phyloP scores from a whole-genome alignment of 2,888 invertebrate genomes.

The Oeneis ivallda region DNA sequence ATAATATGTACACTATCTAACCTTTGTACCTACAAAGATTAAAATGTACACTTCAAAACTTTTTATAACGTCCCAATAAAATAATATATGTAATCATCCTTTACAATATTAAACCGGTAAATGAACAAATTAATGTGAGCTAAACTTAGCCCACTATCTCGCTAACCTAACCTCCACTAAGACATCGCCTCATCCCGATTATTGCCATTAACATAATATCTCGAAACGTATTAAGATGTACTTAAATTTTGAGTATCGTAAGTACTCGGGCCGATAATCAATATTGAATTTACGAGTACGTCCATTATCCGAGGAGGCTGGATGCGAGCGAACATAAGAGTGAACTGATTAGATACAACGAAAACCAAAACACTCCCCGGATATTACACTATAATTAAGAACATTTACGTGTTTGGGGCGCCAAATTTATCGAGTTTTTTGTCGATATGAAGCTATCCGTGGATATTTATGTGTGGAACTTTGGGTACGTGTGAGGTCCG shows the following conservation, averaged over 20 bases:
- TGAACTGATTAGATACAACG: slow-evolving; percentile 72
- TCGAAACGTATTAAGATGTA: slow-evolving; percentile 47
- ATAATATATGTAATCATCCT: no score
- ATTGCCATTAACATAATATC: slow-evolving; percentile 47
- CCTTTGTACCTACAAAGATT: no score
- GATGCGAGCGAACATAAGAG: slow-evolving; percentile 64
- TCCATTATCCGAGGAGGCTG: slow-evolving; percentile 51
- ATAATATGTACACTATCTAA: no score
- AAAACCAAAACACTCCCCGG: slow-evolving; percentile 63
- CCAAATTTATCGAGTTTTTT: slow-evolving; percentile 81
- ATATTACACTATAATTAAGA: slow-evolving; percentile 80
- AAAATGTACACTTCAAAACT: no score
- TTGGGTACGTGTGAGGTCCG: slow-evolving; percentile 74
- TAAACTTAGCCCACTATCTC: slow-evolving; percentile 23
- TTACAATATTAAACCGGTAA: not conserved
- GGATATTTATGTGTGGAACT: slow-evolving; percentile 73
- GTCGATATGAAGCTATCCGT: slow-evolving; percentile 76
- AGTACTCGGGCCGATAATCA: slow-evolving; percentile 55
- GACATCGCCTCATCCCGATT: slow-evolving; percentile 39
- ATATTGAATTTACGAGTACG: slow-evolving; percentile 54
- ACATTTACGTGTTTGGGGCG: slow-evolving; percentile 79
- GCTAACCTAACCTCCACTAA: slow-evolving; percentile 20
- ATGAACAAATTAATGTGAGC: slow-evolving; percentile 7
- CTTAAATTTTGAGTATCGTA: slow-evolving; percentile 46
- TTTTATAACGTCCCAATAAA: no score